Evolutionary conservation across 2,797 vertebrate species (phyloP).

Genomic region (Acipenser oxyrinchus): DNA sequence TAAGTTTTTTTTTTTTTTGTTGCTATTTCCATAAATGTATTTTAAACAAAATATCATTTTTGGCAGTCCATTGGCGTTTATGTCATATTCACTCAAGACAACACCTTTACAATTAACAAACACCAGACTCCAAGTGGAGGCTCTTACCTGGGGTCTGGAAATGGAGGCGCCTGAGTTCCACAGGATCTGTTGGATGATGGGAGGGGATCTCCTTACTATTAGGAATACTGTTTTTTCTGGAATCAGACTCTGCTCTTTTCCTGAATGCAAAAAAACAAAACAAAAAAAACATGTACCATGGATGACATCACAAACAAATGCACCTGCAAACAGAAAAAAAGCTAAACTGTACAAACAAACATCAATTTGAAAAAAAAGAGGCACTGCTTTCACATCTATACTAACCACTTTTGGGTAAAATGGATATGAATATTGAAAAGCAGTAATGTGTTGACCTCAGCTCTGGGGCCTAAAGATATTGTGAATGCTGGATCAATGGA

Average conservation of each 20-base stretch:
- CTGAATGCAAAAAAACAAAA: conserved; percentile 45
- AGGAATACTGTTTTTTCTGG: conserved; percentile 91
- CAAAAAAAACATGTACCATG: background rate
- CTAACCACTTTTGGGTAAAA: no score
- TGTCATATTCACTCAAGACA: background rate
- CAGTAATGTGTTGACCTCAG: no score
- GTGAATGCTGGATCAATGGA: no score
- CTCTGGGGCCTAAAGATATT: no score
- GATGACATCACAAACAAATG: background rate
- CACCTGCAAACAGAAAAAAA: no score
- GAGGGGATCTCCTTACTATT: conserved; percentile 92
- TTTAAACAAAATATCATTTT: background rate
- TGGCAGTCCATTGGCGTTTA: background rate
- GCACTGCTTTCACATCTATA: no score
- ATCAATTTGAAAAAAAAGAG: no score
- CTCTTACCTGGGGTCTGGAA: conserved; percentile 93
- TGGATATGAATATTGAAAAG: no score
- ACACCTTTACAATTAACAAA: background rate
- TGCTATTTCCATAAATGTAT: no score
- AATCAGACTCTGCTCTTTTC: conserved; percentile 93
- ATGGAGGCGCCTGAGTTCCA: conserved; percentile 93
- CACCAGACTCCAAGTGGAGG: background rate
- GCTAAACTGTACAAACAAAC: no score
- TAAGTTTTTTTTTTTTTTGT: no score
- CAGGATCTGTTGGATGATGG: conserved; percentile 90